Evolutionary conservation across 2,113 vertebrate genomes (phyloP).

Genomic region (Brachyhypopomus gauderio): DNA sequence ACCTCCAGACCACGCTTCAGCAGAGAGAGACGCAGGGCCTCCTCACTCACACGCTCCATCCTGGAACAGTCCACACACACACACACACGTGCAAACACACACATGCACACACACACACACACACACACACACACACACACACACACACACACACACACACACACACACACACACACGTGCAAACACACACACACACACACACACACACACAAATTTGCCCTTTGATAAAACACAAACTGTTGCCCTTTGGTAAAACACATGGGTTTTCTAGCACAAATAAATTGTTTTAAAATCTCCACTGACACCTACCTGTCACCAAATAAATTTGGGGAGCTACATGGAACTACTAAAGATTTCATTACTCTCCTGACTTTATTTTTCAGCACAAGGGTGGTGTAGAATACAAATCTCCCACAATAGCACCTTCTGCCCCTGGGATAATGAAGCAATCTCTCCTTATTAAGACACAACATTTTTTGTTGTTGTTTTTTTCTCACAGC

Average conservation of each 20-base stretch:
- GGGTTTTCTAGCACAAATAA: not conserved
- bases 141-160: not conserved
- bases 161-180: not conserved
- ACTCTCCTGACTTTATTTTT: not conserved
- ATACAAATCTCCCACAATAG: constrained; percentile 1
- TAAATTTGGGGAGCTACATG: not conserved
- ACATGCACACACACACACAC: not conserved
- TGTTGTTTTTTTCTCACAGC: not conserved
- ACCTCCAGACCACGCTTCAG: constrained; percentile 81
- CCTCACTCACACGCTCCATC: constrained; percentile 87
- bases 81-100: not conserved
- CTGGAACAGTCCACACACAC: constrained; percentile 53
- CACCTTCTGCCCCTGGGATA: not conserved
- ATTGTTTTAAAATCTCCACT: not conserved
- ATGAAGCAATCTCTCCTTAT: not conserved
- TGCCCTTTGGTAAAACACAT: not conserved
- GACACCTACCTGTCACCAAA: constrained; percentile 5
- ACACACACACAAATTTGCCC: not conserved
- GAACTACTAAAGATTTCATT: constrained; percentile 2
- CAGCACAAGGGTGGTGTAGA: not conserved
- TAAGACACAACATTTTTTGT: not conserved
- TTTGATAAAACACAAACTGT: not conserved
- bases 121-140: not conserved
- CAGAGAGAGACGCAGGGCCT: constrained; percentile 82
- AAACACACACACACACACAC: not conserved